Conservation (phyloP, 2,113 vertebrate species). For the Suncus etruscus region DNA sequence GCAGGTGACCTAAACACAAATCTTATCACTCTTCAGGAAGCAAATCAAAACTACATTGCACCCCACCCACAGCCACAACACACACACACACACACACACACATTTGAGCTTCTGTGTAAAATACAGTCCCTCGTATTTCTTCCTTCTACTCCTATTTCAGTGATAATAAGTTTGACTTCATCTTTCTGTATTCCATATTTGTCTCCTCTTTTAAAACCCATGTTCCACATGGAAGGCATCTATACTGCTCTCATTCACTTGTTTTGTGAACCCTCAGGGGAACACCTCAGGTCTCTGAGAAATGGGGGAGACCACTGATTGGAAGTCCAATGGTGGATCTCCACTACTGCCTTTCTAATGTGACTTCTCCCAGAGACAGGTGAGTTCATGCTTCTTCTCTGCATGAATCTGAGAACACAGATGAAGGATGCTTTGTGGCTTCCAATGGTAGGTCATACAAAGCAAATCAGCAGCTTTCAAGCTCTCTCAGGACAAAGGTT, state of each 20-base stretch:
- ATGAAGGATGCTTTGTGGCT: neutral
- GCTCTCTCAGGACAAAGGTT: neutral
- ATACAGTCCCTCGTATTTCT: neutral
- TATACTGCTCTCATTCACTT: neutral
- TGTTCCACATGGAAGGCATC: neutral
- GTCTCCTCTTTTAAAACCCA: neutral
- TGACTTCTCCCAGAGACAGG: neutral
- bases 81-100: neutral
- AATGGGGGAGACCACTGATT: neutral
- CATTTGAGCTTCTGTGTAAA: neutral
- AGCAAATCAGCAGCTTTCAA: neutral
- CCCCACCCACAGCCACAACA: neutral
- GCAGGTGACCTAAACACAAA: neutral
- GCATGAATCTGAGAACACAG: neutral
- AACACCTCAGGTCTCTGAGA: neutral
- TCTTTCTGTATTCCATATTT: neutral
- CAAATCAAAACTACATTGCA: neutral
- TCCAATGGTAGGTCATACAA: neutral
- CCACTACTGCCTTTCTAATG: neutral
- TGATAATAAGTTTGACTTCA: too few relatives aligned
- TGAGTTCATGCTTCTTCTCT: neutral
- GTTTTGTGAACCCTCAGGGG: neutral
- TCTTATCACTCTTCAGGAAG: neutral
- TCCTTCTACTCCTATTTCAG: neutral
- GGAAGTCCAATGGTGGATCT: neutral